A percentile compares a stretch with the other conserved stretches of the same genome.
Conservation (phyloP, 2,113 vertebrate species). For the Todiramphus saurophagus region DNA sequence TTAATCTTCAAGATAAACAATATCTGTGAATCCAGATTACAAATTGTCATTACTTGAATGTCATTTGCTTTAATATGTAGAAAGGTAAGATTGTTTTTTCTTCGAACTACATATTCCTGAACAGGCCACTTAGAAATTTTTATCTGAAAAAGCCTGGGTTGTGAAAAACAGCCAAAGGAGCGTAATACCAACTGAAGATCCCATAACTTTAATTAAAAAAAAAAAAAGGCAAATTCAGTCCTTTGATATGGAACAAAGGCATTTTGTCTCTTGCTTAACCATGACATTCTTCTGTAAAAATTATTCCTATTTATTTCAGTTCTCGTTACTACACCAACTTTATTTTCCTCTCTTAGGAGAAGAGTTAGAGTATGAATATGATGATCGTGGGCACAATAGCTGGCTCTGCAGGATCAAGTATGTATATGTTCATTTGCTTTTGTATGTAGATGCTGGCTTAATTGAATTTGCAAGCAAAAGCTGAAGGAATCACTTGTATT, state of each 20-base stretch:
- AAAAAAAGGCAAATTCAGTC: neutral
- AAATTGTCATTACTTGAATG: neutral
- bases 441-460: neutral
- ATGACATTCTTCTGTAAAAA: neutral
- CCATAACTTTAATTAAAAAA: neutral
- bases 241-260: neutral
- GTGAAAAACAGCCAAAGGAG: neutral
- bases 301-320: neutral
- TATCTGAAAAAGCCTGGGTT: neutral
- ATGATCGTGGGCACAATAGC: constrained; percentile 88
- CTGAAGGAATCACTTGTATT: neutral
- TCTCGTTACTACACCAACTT: neutral
- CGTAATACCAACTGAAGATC: neutral
- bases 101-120: neutral
- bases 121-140: neutral
- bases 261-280: neutral
- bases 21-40: neutral
- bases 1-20: neutral
- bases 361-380: constrained; percentile 96
- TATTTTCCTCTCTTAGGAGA: constrained; percentile 79
- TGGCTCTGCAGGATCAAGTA: constrained; percentile 98
- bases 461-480: neutral
- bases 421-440: neutral
- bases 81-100: neutral
- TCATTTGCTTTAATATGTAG: neutral